A percentile compares a stretch with the other conserved stretches of the same genome.
phyloP scores from a whole-genome alignment of 2,113 vertebrate species.

The Gallinago media region DNA sequence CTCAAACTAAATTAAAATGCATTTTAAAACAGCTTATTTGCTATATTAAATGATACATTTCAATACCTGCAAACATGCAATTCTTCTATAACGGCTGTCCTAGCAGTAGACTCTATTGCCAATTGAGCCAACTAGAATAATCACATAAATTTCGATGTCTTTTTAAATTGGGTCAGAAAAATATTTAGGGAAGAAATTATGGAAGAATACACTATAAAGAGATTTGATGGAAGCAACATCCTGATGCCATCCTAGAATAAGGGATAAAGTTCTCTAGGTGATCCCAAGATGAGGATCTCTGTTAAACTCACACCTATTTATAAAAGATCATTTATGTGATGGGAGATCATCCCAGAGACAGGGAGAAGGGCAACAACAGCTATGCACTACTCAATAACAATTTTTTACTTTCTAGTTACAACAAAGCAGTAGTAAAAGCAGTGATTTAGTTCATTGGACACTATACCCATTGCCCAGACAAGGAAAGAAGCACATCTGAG shows the following conservation, averaged over 20 bases:
- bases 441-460: neutral
- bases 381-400: rapidly evolving
- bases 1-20: neutral
- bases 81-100: neutral
- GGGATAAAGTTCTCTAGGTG: neutral
- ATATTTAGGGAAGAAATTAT: neutral
- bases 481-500: neutral
- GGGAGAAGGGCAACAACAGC: neutral
- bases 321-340: neutral
- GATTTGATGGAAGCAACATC: neutral
- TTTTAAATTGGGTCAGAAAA: neutral
- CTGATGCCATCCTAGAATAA: neutral
- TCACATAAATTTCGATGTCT: neutral
- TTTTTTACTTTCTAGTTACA: neutral
- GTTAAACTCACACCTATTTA: neutral
- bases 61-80: neutral
- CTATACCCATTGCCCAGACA: neutral
- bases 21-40: neutral
- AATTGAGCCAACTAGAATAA: neutral
- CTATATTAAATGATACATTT: neutral
- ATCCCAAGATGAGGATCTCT: neutral
- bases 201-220: neutral
- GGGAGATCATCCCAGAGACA: neutral
- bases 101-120: neutral
- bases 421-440: neutral